Conservation (phyloP, 2,888 invertebrate species). For the Timema podura region DNA sequence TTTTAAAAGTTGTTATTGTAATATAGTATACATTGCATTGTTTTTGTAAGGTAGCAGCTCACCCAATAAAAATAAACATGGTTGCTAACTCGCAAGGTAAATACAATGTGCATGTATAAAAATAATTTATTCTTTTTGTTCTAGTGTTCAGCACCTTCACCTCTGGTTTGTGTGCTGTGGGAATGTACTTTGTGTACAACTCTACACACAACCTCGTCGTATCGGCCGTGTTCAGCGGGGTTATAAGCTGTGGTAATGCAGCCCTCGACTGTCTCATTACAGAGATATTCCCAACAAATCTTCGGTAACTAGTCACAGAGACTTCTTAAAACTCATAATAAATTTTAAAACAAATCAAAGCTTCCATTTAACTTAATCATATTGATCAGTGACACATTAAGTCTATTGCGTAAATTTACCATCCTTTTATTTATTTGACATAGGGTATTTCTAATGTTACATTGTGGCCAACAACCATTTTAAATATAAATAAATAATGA, state of each 20-base stretch:
- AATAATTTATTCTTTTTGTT: conserved; percentile 41
- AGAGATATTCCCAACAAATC: conserved; percentile 88
- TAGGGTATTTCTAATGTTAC: background rate
- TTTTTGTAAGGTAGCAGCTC: no score
- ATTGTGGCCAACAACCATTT: background rate
- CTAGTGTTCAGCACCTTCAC: conserved; percentile 81
- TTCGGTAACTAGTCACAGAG: conserved; percentile 54
- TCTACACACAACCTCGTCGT: conserved; percentile 78
- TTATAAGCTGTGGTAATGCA: conserved; percentile 84
- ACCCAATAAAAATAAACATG: no score
- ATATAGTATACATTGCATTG: no score
- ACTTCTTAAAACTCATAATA: no score
- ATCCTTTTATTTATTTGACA: background rate
- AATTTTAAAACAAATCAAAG: no score
- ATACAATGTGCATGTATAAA: no score
- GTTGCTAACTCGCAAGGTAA: no score
- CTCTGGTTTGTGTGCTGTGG: conserved; percentile 77
- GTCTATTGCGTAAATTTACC: background rate
- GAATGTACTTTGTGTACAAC: conserved; percentile 79
- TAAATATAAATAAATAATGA: no score
- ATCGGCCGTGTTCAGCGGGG: conserved; percentile 80
- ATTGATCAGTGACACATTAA: no score
- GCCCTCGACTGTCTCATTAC: conserved; percentile 89
- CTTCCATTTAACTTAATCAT: no score
- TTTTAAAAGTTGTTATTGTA: no score